Evolutionary conservation across 2,888 invertebrate genomes (phyloP).

Genomic region (Cheilosia vernalis): DNA sequence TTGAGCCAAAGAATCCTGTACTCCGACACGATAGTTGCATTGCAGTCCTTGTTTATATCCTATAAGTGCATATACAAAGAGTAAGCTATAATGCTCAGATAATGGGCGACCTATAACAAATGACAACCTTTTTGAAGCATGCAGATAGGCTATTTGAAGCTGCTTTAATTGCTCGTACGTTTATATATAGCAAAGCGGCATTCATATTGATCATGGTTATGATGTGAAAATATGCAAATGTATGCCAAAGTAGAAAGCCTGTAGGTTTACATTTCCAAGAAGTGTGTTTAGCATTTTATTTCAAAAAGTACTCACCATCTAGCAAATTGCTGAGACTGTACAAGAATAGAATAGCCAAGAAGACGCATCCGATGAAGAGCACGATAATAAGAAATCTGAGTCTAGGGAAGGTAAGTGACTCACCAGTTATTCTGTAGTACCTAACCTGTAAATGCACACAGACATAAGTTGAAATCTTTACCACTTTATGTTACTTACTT

Average conservation of each 20-base stretch:
- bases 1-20: constrained; percentile 87
- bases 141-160: constrained; percentile 85
- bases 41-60: constrained; percentile 86
- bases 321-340: constrained; percentile 86
- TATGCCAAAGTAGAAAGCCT: constrained; percentile 87
- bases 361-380: constrained; percentile 87
- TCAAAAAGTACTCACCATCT: constrained; percentile 80
- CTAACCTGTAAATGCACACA: constrained; percentile 83
- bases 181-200: constrained; percentile 88
- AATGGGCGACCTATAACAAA: no score
- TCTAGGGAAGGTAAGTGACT: constrained; percentile 86
- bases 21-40: constrained; percentile 85
- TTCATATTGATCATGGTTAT: constrained; percentile 90
- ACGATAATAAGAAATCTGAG: constrained; percentile 86
- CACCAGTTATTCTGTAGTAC: constrained; percentile 86
- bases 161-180: constrained; percentile 87
- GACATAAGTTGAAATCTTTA: not conserved
- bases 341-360: constrained; percentile 86
- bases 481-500: constrained; percentile 82
- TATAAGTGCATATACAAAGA: constrained; percentile 80
- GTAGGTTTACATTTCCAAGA: not conserved
- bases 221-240: constrained; percentile 85
- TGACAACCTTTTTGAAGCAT: constrained; percentile 84
- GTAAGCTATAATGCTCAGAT: no score
- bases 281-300: not conserved